These are phyloP conservation scores for Zosterops pallidus DNA, from an alignment of 2,113 vertebrate species.

Conservation along the genomic window DNA sequence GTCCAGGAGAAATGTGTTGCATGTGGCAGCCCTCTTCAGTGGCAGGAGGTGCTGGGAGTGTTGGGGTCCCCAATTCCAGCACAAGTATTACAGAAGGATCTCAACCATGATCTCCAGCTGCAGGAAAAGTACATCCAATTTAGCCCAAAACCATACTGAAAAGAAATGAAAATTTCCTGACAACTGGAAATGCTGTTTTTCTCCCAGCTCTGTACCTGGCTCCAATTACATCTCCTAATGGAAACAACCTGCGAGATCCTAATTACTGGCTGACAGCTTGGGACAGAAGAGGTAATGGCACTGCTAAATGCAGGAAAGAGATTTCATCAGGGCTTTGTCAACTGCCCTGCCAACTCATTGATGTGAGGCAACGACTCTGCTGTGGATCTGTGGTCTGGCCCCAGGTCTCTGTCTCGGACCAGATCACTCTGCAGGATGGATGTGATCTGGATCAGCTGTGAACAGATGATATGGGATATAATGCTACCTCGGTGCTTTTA, in stretches of 20 bases:
- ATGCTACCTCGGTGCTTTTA: background rate
- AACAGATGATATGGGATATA: background rate
- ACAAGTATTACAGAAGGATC: background rate
- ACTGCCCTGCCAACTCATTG: background rate
- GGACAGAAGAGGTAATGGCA: constrained; percentile 31
- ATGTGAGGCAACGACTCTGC: constrained; percentile 11
- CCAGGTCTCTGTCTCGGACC: background rate
- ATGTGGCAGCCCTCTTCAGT: background rate
- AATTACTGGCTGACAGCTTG: constrained; percentile 3
- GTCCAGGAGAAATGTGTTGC: background rate
- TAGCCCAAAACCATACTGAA: background rate
- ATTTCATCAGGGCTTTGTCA: constrained; percentile 35
- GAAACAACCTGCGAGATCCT: constrained; percentile 53
- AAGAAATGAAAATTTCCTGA: constrained; percentile 38
- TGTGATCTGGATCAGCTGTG: constrained; percentile 1
- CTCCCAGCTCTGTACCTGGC: constrained; percentile 18
- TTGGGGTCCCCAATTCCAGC: background rate
- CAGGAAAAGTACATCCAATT: background rate
- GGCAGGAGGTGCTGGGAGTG: background rate
- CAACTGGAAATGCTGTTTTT: constrained; percentile 36
- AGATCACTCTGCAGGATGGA: background rate
- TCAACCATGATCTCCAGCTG: background rate
- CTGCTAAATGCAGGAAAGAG: constrained; percentile 27
- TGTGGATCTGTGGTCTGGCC: background rate
- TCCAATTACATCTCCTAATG: constrained; percentile 37